phyloP scores from a whole-genome alignment of 2,113 vertebrate species.

The Cacatua alba region DNA sequence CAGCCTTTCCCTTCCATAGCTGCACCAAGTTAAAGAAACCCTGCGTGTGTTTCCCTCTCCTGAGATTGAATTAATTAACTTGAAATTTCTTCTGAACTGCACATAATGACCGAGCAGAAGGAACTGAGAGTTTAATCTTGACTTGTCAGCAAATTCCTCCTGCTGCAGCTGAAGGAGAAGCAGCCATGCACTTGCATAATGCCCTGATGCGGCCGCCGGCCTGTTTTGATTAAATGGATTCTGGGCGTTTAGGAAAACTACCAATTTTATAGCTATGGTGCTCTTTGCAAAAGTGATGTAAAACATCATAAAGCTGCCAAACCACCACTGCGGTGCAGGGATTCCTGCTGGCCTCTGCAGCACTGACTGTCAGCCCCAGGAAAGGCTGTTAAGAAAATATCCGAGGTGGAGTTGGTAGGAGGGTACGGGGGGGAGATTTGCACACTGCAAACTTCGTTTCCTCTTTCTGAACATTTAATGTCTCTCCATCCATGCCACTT shows the following conservation, averaged over 20 bases:
- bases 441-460: neutral
- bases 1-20: neutral
- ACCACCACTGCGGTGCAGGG: neutral
- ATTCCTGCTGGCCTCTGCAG: conserved; percentile 32
- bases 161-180: conserved; percentile 6
- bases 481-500: fast-evolving
- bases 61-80: conserved; percentile 54
- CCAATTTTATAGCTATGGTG: conserved; percentile 71
- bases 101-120: conserved; percentile 32
- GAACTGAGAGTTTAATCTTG: conserved; percentile 41
- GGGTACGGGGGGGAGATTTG: neutral
- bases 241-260: conserved; percentile 76
- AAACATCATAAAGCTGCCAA: conserved; percentile 75
- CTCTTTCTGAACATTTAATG: neutral
- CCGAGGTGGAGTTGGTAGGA: neutral
- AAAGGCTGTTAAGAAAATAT: neutral
- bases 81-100: conserved; percentile 39
- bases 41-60: conserved; percentile 7
- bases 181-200: conserved; percentile 56
- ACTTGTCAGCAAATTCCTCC: conserved; percentile 57
- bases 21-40: neutral
- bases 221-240: conserved; percentile 78
- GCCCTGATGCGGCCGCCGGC: neutral
- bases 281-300: conserved; percentile 74
- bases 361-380: neutral